Conservation (phyloP, 1,140 invertebrate species). For the Drosophila mojavensis region DNA sequence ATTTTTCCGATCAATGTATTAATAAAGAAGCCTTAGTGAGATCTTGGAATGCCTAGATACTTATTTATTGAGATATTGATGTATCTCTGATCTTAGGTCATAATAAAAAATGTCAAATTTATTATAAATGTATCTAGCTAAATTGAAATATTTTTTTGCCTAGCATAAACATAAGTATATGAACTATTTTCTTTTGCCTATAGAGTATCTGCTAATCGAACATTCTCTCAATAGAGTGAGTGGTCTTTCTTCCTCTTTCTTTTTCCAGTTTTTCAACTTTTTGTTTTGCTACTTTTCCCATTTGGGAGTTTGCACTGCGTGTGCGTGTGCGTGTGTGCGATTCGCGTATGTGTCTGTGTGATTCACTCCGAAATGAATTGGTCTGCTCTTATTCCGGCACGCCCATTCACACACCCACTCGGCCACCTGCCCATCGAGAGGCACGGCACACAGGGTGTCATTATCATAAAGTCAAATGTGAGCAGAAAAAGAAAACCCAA, state of each 20-base stretch:
- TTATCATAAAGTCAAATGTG: slow-evolving; percentile 48
- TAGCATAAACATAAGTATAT: neutral
- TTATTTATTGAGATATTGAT: too few relatives aligned
- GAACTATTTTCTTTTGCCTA: neutral
- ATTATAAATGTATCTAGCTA: too few relatives aligned
- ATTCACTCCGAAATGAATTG: slow-evolving; percentile 64
- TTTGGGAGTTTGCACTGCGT: slow-evolving; percentile 52
- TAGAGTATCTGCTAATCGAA: neutral
- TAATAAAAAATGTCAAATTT: too few relatives aligned
- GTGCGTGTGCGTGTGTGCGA: neutral
- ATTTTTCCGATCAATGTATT: too few relatives aligned
- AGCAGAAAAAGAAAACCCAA: slow-evolving; percentile 26
- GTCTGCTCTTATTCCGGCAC: slow-evolving; percentile 41
- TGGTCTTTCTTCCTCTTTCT: slow-evolving; percentile 12
- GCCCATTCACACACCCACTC: neutral
- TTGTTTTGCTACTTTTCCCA: slow-evolving; percentile 40
- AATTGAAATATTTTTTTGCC: too few relatives aligned
- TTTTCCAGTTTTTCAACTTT: slow-evolving; percentile 44
- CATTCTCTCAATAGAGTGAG: neutral
- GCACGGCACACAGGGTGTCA: slow-evolving; percentile 44
- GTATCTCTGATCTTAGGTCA: too few relatives aligned
- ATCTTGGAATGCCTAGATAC: too few relatives aligned
- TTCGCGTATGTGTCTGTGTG: slow-evolving; percentile 21
- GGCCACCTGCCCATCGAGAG: neutral
- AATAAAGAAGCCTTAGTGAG: too few relatives aligned